Base-by-base conservation (phyloP, 2,797 vertebrate genomes). In the Trachurus trachurus region DNA sequence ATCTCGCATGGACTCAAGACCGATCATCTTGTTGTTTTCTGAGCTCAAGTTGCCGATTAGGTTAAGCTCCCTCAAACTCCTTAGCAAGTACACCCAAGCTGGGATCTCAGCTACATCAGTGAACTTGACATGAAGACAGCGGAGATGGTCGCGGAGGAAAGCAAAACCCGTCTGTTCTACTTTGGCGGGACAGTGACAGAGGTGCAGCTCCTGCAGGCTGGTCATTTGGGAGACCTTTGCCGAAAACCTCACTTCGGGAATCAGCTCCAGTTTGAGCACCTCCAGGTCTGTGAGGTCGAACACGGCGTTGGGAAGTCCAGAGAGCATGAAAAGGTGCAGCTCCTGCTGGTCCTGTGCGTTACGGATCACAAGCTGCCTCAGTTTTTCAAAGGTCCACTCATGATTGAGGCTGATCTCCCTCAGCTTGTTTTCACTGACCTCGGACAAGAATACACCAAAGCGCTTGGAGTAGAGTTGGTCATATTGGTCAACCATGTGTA, bases 401-500 rank as follows among this genome's bases (percentile, higher is more conserved):
- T 99, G 98, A 86, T 99, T 99, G 82, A 99, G 92, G 84, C 98
- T 99, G 29, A 99, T 98, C 87, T 98, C 97, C 4, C 98, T 94
- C 62, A 99, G 95, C 81, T 98, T 99, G 90, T 99, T 99, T 89
- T 99, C 98, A 19, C 98, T 99, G 45, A 99, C 98, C 91, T 99
- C 98, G 0, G 98, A 99, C 80, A 99, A 88, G 88, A 99, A 99
- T 76, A 99, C 96, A 0, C 97, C 98, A 1, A 99, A 99, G 17
- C 98, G 95, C 81, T 99, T 99, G 5, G 98, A 99, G 78, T 99
- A 99, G 31, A 99, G 94, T 79, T 98, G 97, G 90, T 99, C 98
- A 0, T 99, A 99, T 74, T 99, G 98, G 92, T 99, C 98, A 2
- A 99, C 97, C 98, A 99, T 99, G 91, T 99, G 98, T 71, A 99